Evolutionary conservation across 2,797 vertebrate genomes (phyloP), one percentile per base, ranked within the genome.

Genomic region (Pseudocheirus occidentalis): DNA sequence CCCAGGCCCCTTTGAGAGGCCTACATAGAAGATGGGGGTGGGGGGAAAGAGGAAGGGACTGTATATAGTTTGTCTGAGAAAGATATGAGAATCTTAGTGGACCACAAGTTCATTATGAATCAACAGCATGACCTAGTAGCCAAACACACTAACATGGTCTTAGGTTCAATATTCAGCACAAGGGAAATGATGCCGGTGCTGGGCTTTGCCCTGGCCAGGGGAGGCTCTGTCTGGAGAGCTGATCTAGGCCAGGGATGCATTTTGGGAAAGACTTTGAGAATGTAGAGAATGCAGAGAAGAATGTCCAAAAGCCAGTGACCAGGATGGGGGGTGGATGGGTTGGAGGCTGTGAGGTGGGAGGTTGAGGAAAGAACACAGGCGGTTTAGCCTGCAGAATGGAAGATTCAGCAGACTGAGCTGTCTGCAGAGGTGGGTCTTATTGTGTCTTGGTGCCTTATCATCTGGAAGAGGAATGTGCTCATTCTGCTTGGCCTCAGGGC

Each of bases 271-370:
- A 46, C 73, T 27, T 1, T 24, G 40, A 73, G 66, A 81, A 40
- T 24, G 7, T 28, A 29, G 9, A 28, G 57, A 57, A 57, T 27
- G 56, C 24, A 27, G 5, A 57, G 57, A 28, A 40, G 66, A 81
- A 24, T 46, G 24, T 87, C 1, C 40, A 12, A 40, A 50, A 73
- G 21, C 21, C 73, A 11, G 40, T 5, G 21, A 24, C 21, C 40
- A 3, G 40, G 21, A 24, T 27, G 40, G 21, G 4, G n/a, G 6
- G 73, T 0, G 0, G 13, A 16, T 0, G 11, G n/a, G 5, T n/a
- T 73, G 66, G 62, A 6, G n/a, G n/a, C n/a, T 81, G 1, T 81
- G 66, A 46, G 0, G 1, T 40, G 1, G 40, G 13, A 40, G 40
- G 6, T 5, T 66, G 31, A 14, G 13, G 31, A n/a, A 62, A 34